Evolutionary conservation across 2,113 vertebrate genomes (phyloP), one percentile per base, ranked within the genome.

Genomic region (Epinephelus fuscoguttatus): DNA sequence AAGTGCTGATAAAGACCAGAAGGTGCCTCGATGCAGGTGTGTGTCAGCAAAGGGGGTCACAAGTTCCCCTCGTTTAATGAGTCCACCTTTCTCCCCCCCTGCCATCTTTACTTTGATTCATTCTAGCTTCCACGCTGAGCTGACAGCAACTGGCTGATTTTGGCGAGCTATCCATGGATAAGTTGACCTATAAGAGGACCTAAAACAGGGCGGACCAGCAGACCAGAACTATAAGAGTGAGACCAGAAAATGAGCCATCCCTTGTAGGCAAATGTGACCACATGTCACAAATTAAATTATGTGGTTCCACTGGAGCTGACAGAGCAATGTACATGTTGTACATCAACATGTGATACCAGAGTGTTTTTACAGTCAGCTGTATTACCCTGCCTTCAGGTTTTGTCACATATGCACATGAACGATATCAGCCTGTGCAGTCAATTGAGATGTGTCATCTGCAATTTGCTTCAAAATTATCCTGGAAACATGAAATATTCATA

Each of bases 31-130:
- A 6, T 76, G 40, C 63, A 77, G 62, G 52, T 84, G 77, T 64
- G 9, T 75, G 67, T 70, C 70, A 73, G 40, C 21, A 15, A 78
- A n/a, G 21, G 33, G 45, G 49, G 68, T 86, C 64, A 67, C 21
- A 21, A 25, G 76, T 52, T 73, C 61, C 45, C 55, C 73, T 25
- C 75, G 56, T 82, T 14, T 59, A 64, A 71, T 73, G 72, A 80
- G 72, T 75, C 70, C 30, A 45, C 33, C 75, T 70, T 52, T 19
- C 52, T 4, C 2, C 13, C 55, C 40, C 17, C 60, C 82, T 66
- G 84, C 83, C 80, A 78, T 63, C 83, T 81, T 77, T 45, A 66
- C 40, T 87, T 70, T 71, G 68, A 82, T 52, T 83, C 56, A 53
- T 64, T 81, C 0, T 3, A 45, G 27, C 67, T 53, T 61, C 25